phyloP scores from a whole-genome alignment of 2,113 vertebrate species.

The Engystomops pustulosus region DNA sequence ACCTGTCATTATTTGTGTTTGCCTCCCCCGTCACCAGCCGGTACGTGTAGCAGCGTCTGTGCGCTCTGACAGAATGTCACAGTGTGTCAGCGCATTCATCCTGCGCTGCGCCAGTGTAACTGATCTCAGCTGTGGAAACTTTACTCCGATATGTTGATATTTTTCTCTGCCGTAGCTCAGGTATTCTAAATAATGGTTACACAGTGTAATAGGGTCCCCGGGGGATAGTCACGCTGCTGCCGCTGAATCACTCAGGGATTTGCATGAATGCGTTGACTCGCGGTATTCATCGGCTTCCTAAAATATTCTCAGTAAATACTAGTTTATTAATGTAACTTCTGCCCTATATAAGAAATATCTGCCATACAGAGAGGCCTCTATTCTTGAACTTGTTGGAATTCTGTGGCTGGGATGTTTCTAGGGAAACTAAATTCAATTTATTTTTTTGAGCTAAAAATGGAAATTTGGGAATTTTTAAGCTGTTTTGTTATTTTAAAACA shows the following conservation, averaged over 20 bases:
- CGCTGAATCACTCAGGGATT: neutral
- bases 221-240: neutral
- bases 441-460: no score
- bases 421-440: no score
- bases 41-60: neutral
- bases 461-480: no score
- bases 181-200: neutral
- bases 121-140: neutral
- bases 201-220: neutral
- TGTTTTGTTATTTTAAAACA: no score
- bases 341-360: neutral
- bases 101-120: neutral
- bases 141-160: slow-evolving; percentile 3
- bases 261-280: neutral
- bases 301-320: slow-evolving; percentile 6
- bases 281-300: neutral
- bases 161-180: neutral
- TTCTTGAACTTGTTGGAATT: neutral
- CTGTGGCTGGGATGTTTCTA: neutral
- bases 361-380: neutral
- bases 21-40: neutral
- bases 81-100: neutral
- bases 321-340: neutral
- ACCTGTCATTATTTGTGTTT: neutral
- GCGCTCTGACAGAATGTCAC: neutral